Conservation (phyloP, 2,888 invertebrate genomes). For the Alviniconcha strummeri region DNA sequence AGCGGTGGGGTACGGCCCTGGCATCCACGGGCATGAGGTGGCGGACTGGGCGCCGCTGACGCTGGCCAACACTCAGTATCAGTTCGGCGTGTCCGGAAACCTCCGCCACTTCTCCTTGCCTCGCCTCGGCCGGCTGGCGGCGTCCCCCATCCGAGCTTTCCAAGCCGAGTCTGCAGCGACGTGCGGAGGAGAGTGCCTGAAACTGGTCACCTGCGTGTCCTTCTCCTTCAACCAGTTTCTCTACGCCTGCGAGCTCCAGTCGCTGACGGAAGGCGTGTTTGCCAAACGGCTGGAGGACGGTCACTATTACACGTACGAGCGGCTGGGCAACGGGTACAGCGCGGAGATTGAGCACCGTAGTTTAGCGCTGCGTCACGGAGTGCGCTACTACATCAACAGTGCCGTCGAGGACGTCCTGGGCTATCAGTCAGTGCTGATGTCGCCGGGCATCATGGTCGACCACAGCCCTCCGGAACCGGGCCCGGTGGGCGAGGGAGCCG, state of each 20-base stretch:
- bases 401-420: not conserved
- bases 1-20: constrained; percentile 52
- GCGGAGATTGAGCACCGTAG: not conserved
- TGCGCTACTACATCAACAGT: not conserved
- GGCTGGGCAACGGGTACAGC: constrained; percentile 2
- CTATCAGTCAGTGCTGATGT: not conserved
- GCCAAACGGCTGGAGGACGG: not conserved
- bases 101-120: not conserved
- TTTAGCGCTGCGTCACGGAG: not conserved
- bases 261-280: not conserved
- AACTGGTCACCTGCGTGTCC: not conserved
- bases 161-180: not conserved
- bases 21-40: constrained; percentile 49
- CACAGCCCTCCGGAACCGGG: constrained; percentile 7
- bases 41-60: constrained; percentile 16
- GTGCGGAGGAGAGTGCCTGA: constrained; percentile 2
- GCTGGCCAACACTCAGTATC: not conserved
- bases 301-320: constrained; percentile 5
- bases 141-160: not conserved
- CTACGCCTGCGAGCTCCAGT: not conserved
- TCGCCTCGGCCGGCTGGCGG: not conserved
- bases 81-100: not conserved
- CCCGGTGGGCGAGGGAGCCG: not conserved
- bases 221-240: not conserved
- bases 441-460: not conserved